Evolutionary conservation across 1,140 invertebrate species (phyloP), one percentile per base, ranked within the genome.

Genomic region (Trichoplusia ni): DNA sequence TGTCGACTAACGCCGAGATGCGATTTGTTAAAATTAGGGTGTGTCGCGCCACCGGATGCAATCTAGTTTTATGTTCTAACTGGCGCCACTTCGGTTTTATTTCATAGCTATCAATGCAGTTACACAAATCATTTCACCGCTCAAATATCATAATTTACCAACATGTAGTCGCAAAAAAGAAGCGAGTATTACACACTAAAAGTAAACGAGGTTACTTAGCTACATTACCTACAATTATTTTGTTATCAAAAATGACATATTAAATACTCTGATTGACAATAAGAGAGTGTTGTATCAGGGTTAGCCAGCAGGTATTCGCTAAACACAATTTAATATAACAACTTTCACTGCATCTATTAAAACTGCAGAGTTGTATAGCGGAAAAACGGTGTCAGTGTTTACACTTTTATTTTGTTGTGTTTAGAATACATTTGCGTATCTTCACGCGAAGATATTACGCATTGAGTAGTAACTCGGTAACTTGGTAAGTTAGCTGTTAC

Each of bases 211-310:
- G n/a, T n/a, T n/a, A n/a, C n/a, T n/a, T n/a, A n/a, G n/a, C n/a
- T n/a, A n/a, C n/a, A n/a, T n/a, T n/a, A n/a, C n/a, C n/a, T n/a
- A n/a, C n/a, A n/a, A n/a, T n/a, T n/a, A n/a, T n/a, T n/a, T 33
- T 11, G 29, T n/a, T 33, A n/a, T n/a, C 9, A n/a, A 3, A 33
- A 33, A 33, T 33, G 9, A 33, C 1, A 0, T 31, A 5, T 9
- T 8, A 8, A 8, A 31, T 31, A 9, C 11, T 33, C n/a, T n/a
- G n/a, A n/a, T n/a, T 70, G 58, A 70, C 66, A 49, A 61, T 56
- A 54, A 35, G 66, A 69, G 64, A 69, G 66, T 64, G 60, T 44
- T 69, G 37, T 33, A 49, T 59, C 44, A 42, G 59, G n/a, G 49
- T 23, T 40, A 51, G 25, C 13, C 11, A 35, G 13, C 27, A 65